Conservation (phyloP, 2,888 invertebrate genomes). For the Mythimna ferrago region DNA sequence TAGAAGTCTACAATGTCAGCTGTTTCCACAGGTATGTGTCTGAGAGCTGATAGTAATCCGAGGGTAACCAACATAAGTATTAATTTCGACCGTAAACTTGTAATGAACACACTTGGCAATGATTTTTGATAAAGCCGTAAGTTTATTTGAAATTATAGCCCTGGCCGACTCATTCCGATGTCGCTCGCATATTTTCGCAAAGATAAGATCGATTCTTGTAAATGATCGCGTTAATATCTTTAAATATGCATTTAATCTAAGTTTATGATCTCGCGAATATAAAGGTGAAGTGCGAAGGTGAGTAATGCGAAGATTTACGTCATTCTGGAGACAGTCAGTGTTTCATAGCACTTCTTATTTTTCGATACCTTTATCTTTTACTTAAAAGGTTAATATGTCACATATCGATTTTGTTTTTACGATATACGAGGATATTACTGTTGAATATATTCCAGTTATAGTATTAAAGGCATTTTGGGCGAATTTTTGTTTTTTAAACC, state of each 20-base stretch:
- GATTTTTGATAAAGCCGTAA: slow-evolving; percentile 65
- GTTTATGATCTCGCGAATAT: slow-evolving; percentile 48
- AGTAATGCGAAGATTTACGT: slow-evolving; percentile 52
- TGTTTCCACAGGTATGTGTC: slow-evolving; percentile 45
- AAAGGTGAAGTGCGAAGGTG: slow-evolving; percentile 40
- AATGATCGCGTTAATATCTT: slow-evolving; percentile 55
- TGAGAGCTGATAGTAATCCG: slow-evolving; percentile 60
- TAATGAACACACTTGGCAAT: slow-evolving; percentile 47
- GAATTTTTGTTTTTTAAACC: background rate
- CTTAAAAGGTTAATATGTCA: slow-evolving; percentile 45
- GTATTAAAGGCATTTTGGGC: background rate
- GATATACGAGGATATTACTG: background rate
- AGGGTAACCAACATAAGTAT: slow-evolving; percentile 37
- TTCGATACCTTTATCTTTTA: slow-evolving; percentile 26
- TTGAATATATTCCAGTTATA: background rate
- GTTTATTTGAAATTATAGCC: slow-evolving; percentile 52
- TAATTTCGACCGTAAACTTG: slow-evolving; percentile 57
- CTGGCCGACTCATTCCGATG: slow-evolving; percentile 28
- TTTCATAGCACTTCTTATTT: slow-evolving; percentile 6
- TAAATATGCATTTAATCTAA: slow-evolving; percentile 59
- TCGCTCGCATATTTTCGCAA: slow-evolving; percentile 48
- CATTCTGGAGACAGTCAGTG: slow-evolving; percentile 17
- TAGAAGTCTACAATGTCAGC: slow-evolving; percentile 22
- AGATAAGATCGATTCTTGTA: slow-evolving; percentile 59
- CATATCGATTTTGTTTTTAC: slow-evolving; percentile 17